Base-by-base conservation (phyloP, 2,888 invertebrate species). In the Clepsis dumicolana region DNA sequence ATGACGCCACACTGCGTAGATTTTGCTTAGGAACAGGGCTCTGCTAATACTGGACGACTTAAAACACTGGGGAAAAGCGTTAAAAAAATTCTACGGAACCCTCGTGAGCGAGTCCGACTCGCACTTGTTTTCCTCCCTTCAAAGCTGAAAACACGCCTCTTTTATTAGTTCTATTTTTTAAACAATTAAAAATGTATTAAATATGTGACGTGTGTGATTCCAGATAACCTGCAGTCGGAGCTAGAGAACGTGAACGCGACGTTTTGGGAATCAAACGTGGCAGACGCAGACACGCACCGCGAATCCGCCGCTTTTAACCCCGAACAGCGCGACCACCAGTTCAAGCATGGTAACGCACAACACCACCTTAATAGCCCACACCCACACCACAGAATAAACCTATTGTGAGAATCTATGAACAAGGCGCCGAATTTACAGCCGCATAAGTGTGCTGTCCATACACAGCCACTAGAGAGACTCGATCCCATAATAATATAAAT, bases 221-320 rank as follows among this genome's bases (percentile, higher is more conserved):
- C 85, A 90, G 90, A 86, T 69, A 85, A 84, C 70, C 73, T 86
- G 64, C 82, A 84, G 1, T 61, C 77, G 24, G 80, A 80, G 18
- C 53, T 73, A 25, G 80, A 82, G 14, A 71, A 71, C 2, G 74
- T 75, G 25, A 90, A 89, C 72, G 80, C 80, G 41, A 87, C 90
- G 0, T 80, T 78, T 70, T 89, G 89, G 88, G 85, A 85, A 50
- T 77, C 80, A 4, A 77, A 75, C 48, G 71, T 80, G 18, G 79
- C 80, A 1, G 79, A 79, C 62, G 81, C 80, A 4, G 81, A 80
- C 21, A 74, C 78, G 41, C 77, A 69, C 65, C 79, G 59, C 61
- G 65, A 44, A 25, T 72, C 59, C 16, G 48, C 12, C 7, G 25
- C 44, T 27, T 60, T 16, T 48, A 35, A 24, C 2, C 38, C 67